Percentiles rank a stretch among this genome's conserved stretches.
Evolutionary conservation across 2,113 vertebrate genomes (phyloP).

Genomic region (Telmatochromis bifrenatus): DNA sequence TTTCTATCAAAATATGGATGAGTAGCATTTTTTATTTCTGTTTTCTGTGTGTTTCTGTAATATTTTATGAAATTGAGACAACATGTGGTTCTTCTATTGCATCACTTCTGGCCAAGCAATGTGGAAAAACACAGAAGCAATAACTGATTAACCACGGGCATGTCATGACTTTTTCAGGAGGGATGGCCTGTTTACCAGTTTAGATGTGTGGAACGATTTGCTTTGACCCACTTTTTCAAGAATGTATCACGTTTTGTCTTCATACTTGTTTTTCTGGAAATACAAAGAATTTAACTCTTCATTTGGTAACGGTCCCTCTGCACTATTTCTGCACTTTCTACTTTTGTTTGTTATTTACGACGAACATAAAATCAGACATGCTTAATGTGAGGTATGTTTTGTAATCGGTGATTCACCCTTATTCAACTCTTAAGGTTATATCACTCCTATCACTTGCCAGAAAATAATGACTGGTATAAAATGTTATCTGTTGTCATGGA

Average conservation of each 20-base stretch:
- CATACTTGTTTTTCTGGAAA: neutral
- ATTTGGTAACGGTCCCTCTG: neutral
- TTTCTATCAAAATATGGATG: neutral
- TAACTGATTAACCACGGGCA: neutral
- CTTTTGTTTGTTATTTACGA: neutral
- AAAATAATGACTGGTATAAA: neutral
- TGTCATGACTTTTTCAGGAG: neutral
- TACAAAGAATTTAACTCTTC: neutral
- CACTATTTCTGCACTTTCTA: neutral
- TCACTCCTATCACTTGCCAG: neutral
- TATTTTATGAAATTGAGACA: neutral
- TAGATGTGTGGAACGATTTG: neutral
- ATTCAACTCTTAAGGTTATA: neutral
- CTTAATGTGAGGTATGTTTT: neutral
- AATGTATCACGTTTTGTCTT: neutral
- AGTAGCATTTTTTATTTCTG: neutral
- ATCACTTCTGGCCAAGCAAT: neutral
- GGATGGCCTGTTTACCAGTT: neutral
- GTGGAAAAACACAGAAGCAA: neutral
- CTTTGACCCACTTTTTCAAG: neutral
- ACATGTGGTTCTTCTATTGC: neutral
- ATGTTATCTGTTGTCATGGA: neutral
- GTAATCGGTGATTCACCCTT: neutral
- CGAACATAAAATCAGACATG: neutral
- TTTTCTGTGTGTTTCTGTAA: neutral